phyloP scores from a whole-genome alignment of 1,140 invertebrate genomes.

The Ostrea denselamellosa region DNA sequence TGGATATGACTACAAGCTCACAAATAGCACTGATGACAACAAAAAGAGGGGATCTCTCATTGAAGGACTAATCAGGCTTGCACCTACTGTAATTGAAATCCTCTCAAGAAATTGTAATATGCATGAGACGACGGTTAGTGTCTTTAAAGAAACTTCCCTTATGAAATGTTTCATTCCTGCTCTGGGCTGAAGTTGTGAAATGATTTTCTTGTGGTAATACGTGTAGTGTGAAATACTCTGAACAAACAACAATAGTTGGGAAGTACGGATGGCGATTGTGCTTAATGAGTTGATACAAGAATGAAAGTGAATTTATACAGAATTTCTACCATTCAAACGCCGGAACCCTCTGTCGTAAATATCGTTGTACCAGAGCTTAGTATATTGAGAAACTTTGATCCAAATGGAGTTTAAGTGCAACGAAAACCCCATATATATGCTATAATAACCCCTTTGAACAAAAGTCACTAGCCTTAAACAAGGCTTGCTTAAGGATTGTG shows the following conservation, averaged over 20 bases:
- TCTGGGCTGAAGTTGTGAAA: constrained; percentile 52
- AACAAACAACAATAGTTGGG: constrained; percentile 52
- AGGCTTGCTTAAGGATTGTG: constrained; percentile 51
- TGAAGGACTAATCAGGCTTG: constrained; percentile 34
- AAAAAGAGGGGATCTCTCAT: background rate
- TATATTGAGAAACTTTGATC: constrained; percentile 38
- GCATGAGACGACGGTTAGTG: constrained; percentile 31
- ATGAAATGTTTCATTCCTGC: constrained; percentile 50
- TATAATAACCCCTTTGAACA: constrained; percentile 10
- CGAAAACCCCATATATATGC: constrained; percentile 46
- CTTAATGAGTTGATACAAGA: constrained; percentile 56
- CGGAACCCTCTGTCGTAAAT: constrained; percentile 43
- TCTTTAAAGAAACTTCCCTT: constrained; percentile 50
- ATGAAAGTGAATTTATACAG: constrained; percentile 37
- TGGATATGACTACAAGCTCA: background rate
- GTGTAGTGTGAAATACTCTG: constrained; percentile 49
- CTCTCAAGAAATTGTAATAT: constrained; percentile 15
- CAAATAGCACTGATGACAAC: background rate
- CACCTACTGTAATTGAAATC: constrained; percentile 38
- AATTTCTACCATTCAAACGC: constrained; percentile 13
- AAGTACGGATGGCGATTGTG: constrained; percentile 54
- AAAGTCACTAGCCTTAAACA: constrained; percentile 51
- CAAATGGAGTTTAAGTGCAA: constrained; percentile 12
- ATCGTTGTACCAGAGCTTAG: constrained; percentile 55
- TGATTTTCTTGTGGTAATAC: constrained; percentile 48